phyloP scores from a whole-genome alignment of 2,888 invertebrate species.

The Mesoligia furuncula region DNA sequence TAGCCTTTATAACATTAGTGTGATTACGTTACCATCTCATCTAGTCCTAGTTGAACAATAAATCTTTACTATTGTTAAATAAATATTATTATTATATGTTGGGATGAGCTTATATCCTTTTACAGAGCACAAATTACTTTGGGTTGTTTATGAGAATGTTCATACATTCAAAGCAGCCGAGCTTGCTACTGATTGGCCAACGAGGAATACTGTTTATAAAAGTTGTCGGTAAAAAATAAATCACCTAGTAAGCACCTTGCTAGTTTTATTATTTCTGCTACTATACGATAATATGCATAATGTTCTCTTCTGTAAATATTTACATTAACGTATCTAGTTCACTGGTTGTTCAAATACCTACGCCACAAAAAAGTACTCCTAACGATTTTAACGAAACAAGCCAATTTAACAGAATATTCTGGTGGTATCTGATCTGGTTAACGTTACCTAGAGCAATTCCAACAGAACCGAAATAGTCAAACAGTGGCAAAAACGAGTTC shows the following conservation, averaged over 20 bases:
- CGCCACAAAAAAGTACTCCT: background rate
- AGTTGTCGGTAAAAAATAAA: no score
- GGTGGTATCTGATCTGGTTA: conserved; percentile 2
- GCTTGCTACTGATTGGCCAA: background rate
- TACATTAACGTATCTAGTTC: background rate
- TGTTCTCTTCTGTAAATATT: background rate
- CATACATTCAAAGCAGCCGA: background rate
- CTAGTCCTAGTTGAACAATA: no score
- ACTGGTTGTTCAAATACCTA: background rate
- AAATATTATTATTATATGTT: no score
- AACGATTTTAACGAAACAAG: background rate
- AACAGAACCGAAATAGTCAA: conserved; percentile 16
- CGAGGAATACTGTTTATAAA: no score
- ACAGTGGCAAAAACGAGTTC: conserved; percentile 6
- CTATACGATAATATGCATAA: background rate
- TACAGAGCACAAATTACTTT: background rate
- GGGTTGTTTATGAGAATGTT: background rate
- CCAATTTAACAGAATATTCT: conserved; percentile 1
- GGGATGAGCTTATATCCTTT: background rate
- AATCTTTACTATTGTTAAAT: no score
- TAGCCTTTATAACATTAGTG: no score
- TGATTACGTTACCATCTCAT: no score
- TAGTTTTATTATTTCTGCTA: background rate
- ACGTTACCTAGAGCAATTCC: background rate
- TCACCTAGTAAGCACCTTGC: no score